phyloP scores from a whole-genome alignment of 2,797 vertebrate species.

The Pampus argenteus region DNA sequence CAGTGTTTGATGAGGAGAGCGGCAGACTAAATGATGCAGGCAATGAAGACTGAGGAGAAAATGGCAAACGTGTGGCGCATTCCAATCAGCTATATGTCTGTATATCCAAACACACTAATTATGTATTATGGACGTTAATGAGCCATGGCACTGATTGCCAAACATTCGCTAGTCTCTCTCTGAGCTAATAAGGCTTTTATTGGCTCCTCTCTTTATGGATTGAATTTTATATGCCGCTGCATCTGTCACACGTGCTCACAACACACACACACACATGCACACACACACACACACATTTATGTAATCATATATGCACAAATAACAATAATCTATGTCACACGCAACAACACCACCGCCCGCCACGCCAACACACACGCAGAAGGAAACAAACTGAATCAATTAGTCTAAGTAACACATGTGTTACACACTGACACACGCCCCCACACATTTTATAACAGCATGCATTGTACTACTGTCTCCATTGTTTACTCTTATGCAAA shows the following conservation, averaged over 20 bases:
- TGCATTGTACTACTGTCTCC: neutral
- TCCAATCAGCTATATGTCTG: conserved; percentile 47
- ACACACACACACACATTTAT: conserved; percentile 9
- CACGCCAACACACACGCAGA: neutral
- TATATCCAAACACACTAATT: conserved; percentile 71
- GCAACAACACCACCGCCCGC: conserved; percentile 4
- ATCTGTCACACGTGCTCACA: conserved; percentile 17
- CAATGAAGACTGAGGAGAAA: conserved; percentile 29
- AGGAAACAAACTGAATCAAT: conserved; percentile 18
- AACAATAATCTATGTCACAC: conserved; percentile 23
- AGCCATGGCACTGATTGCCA: conserved; percentile 69
- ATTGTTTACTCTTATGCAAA: conserved; percentile 8
- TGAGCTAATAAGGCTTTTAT: conserved; percentile 66
- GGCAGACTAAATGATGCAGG: conserved; percentile 29
- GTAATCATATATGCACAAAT: neutral
- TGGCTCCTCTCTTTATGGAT: conserved; percentile 40
- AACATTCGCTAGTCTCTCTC: conserved; percentile 61
- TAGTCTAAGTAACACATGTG: neutral
- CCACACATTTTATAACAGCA: neutral
- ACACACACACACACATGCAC: neutral
- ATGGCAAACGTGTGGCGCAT: conserved; percentile 38
- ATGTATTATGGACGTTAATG: conserved; percentile 70
- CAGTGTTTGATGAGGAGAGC: conserved; percentile 30
- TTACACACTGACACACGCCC: conserved; percentile 1
- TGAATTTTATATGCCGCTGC: conserved; percentile 42